Evolutionary conservation across 2,888 invertebrate species (phyloP), one percentile per base, ranked within the genome.

Genomic region (Meteorus colon): DNA sequence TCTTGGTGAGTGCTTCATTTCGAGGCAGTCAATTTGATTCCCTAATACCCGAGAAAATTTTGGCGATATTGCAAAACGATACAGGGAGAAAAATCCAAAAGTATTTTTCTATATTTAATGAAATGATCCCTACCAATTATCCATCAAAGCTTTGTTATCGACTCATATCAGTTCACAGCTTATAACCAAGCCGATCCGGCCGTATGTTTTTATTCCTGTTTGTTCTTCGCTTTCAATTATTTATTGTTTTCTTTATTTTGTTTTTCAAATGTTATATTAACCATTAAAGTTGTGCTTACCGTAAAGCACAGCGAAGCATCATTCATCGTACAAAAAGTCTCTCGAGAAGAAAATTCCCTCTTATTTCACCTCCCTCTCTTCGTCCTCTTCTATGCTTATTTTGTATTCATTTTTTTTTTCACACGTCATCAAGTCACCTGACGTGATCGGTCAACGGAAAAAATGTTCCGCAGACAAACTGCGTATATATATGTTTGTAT

Each of bases 281-380:
- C 37, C 67, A 69, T 34, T 37, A 41, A 74, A 72, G 41, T 74
- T 75, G 73, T 74, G 62, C 66, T 74, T 45, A 76, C 55, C 68
- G 73, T 73, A 71, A 68, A 73, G 66, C 77, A 66, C 73, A 75
- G 73, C 74, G 71, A 67, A 73, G 66, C 65, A 75, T 65, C 63
- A 37, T 48, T 65, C 69, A 74, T 67, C 72, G 78, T 80, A 80
- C 76, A 79, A 79, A 80, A 79, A 76, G 77, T 74, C 34, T 77
- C 65, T 59, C 63, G 76, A 67, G 76, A 31, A 60, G 34, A 71
- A 41, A 48, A 73, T 69, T 73, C n/a, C 68, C 51, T 37, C 37
- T 31, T 27, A 14, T 48, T 73, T 63, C 62, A 70, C 71, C 41
- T 62, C 71, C 24, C 45, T 69, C 73, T 51, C 24, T 8, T 24